These are phyloP conservation scores for Catajapyx aquilonaris DNA, from an alignment of 1,140 invertebrate genomes.

Conservation along the genomic window DNA sequence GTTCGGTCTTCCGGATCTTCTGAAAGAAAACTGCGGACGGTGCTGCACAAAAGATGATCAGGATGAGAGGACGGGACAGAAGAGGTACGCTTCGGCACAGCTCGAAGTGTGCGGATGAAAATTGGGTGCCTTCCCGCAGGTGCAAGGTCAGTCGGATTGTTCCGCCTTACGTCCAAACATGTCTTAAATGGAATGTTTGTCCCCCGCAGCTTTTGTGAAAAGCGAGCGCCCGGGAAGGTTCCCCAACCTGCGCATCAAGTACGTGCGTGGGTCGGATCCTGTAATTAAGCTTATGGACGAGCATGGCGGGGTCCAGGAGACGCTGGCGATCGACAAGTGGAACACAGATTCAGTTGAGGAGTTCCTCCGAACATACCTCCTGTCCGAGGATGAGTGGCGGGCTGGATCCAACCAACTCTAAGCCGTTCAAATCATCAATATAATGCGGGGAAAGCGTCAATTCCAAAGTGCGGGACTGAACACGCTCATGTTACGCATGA, in stretches of 20 bases:
- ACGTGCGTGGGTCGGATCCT: conserved; percentile 75
- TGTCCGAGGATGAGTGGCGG: no score
- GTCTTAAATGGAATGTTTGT: no score
- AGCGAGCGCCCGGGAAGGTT: conserved; percentile 67
- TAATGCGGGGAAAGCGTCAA: no score
- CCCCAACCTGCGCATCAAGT: conserved; percentile 70
- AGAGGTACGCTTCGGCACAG: conserved; percentile 62
- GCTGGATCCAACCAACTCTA: background rate
- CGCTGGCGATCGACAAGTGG: conserved; percentile 85
- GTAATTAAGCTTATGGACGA: conserved; percentile 74
- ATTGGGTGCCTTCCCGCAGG: conserved; percentile 79
- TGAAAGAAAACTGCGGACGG: conserved; percentile 47
- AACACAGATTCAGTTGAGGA: conserved; percentile 90
- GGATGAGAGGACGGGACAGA: conserved; percentile 35
- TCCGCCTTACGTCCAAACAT: no score
- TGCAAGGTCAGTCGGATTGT: no score
- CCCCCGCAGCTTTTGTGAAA: conserved; percentile 81
- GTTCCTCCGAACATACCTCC: conserved; percentile 70
- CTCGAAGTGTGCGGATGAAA: conserved; percentile 88
- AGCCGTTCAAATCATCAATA: no score
- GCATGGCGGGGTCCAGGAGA: conserved; percentile 54
- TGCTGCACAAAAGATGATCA: conserved; percentile 36
- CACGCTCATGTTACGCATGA: no score
- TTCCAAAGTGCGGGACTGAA: no score
- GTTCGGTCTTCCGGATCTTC: conserved; percentile 27